These are phyloP conservation scores for Hypotaenidia okinawae DNA, from an alignment of 2,797 vertebrate species.

Conservation along the genomic window DNA sequence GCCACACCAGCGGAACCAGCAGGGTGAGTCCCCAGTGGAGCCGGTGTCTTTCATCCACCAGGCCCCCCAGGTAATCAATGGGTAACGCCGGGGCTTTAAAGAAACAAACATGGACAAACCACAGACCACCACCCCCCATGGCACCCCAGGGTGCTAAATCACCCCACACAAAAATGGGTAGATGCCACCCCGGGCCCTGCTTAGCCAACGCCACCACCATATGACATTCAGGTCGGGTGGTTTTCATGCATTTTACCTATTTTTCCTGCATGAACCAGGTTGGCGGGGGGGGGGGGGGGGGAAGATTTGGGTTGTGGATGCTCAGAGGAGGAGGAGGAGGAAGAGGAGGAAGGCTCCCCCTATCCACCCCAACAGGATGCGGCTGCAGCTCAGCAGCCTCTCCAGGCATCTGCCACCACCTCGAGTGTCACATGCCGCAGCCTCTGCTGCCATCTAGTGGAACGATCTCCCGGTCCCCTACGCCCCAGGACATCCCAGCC, in stretches of 20 bases:
- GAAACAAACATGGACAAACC: accelerated
- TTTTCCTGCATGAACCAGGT: neutral
- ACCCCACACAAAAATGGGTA: neutral
- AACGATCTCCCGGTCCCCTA: accelerated
- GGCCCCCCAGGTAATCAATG: neutral
- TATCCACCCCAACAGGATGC: neutral
- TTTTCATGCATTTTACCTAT: neutral
- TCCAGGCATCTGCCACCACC: neutral
- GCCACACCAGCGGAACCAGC: accelerated
- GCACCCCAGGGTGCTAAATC: neutral
- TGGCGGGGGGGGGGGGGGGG: accelerated
- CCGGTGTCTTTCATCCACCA: neutral
- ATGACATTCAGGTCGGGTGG: neutral
- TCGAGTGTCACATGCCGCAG: accelerated
- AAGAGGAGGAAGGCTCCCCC: neutral
- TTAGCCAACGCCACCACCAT: accelerated
- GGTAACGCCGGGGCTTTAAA: accelerated
- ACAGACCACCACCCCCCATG: accelerated
- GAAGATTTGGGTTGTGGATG: neutral
- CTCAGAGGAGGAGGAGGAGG: neutral
- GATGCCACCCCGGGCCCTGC: neutral
- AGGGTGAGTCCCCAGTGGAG: neutral
- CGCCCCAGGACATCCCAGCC: accelerated
- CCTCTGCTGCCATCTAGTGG: constrained; percentile 60
- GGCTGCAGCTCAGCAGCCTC: neutral